These are phyloP conservation scores for Bombus confusus DNA, from an alignment of 1,140 invertebrate genomes.

Conservation along the genomic window DNA sequence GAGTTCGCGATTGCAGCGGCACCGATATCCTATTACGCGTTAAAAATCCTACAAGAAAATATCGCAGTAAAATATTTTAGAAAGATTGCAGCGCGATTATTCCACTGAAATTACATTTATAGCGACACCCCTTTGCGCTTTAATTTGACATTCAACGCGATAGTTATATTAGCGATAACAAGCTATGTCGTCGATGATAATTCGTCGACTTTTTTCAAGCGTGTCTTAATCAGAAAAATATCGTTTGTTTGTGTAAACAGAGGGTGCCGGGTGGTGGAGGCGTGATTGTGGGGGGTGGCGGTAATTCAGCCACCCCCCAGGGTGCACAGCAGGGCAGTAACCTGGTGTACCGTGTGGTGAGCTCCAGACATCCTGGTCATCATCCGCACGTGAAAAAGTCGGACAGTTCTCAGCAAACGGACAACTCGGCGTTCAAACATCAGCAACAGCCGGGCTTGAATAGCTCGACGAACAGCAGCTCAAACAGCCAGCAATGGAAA, in stretches of 20 bases:
- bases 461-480: constrained; percentile 76
- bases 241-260: constrained; percentile 47
- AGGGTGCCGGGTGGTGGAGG: constrained; percentile 79
- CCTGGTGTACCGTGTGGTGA: constrained; percentile 82
- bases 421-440: constrained; percentile 83
- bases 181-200: too few species aligned
- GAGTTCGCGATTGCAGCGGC: neutral
- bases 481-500: constrained; percentile 84
- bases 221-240: neutral
- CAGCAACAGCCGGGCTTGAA: constrained; percentile 59
- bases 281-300: constrained; percentile 80
- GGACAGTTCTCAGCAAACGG: constrained; percentile 85
- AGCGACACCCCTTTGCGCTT: too few species aligned
- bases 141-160: too few species aligned
- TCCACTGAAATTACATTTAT: too few species aligned
- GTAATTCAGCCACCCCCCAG: constrained; percentile 80
- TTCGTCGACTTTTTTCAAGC: neutral
- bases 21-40: neutral
- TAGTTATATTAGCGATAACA: too few species aligned
- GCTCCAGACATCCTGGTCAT: constrained; percentile 77
- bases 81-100: too few species aligned
- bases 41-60: constrained; percentile 7
- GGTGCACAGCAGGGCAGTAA: constrained; percentile 75
- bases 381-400: constrained; percentile 83
- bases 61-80: neutral